Conservation (phyloP, 2,888 invertebrate species). For the Sthenelais limicola region DNA sequence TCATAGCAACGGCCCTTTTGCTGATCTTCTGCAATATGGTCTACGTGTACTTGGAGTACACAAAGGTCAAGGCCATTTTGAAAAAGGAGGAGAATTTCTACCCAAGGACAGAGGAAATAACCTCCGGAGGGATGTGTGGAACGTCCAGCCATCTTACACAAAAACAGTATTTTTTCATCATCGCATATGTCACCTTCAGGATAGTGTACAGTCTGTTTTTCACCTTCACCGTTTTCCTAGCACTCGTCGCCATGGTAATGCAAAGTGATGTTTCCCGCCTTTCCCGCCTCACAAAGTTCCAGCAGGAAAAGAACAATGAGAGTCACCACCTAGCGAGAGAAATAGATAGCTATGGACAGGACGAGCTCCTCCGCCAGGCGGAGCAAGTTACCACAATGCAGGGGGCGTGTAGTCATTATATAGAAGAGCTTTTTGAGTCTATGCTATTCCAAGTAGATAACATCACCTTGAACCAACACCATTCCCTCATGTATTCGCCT, state of each 20-base stretch:
- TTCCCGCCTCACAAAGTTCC: slow-evolving; percentile 26
- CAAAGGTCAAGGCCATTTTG: slow-evolving; percentile 40
- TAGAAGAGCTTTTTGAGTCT: slow-evolving; percentile 40
- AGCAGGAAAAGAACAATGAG: slow-evolving; percentile 38
- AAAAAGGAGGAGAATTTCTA: slow-evolving; percentile 40
- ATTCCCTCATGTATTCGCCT: slow-evolving; percentile 36
- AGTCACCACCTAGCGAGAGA: slow-evolving; percentile 17
- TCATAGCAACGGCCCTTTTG: slow-evolving; percentile 33
- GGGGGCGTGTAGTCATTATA: slow-evolving; percentile 41
- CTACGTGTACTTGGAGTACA: slow-evolving; percentile 49
- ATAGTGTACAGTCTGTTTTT: slow-evolving; percentile 44
- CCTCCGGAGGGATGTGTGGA: slow-evolving; percentile 12
- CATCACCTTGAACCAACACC: slow-evolving; percentile 37
- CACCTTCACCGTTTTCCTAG: slow-evolving; percentile 44
- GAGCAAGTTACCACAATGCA: slow-evolving; percentile 41
- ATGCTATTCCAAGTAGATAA: slow-evolving; percentile 42
- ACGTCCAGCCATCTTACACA: slow-evolving; percentile 12
- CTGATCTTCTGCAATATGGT: slow-evolving; percentile 45
- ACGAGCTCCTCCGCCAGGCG: slow-evolving; percentile 41
- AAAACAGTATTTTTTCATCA: slow-evolving; percentile 27
- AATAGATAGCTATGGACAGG: slow-evolving; percentile 36
- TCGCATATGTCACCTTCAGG: slow-evolving; percentile 37
- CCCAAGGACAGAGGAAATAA: slow-evolving; percentile 16
- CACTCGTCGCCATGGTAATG: slow-evolving; percentile 24
- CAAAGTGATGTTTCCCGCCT: slow-evolving; percentile 32